Conservation (phyloP, 2,888 invertebrate genomes). For the Notodonta dromedarius region DNA sequence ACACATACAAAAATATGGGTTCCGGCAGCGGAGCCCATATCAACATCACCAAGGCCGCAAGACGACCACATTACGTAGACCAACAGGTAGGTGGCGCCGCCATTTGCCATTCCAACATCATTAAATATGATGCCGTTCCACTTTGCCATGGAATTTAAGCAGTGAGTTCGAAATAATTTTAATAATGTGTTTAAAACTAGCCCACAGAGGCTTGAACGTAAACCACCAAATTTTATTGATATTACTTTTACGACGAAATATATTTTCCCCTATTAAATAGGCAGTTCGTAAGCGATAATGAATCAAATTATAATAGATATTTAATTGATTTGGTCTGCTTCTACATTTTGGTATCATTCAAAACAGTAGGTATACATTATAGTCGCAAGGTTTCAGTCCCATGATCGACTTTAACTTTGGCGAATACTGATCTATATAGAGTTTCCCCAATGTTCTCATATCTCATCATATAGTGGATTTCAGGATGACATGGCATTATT, state of each 20-base stretch:
- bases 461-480: too few species aligned
- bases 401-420: not conserved
- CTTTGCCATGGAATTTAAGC: conserved; percentile 18
- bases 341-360: conserved; percentile 16
- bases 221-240: conserved; percentile 33
- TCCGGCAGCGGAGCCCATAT: conserved; percentile 9
- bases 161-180: conserved; percentile 27
- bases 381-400: conserved; percentile 43
- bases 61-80: conserved; percentile 23
- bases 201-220: conserved; percentile 23
- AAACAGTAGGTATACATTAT: conserved; percentile 12
- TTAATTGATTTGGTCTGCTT: conserved; percentile 6
- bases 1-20: too few species aligned
- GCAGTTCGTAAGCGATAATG: conserved; percentile 3
- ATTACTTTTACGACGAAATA: conserved; percentile 23
- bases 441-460: too few species aligned
- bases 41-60: conserved; percentile 30
- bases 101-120: conserved; percentile 26
- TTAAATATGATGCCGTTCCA: conserved; percentile 28
- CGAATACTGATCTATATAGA: too few species aligned
- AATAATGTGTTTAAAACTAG: conserved; percentile 35
- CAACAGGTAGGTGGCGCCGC: conserved; percentile 29
- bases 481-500: too few species aligned
- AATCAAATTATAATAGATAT: conserved; percentile 18
- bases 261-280: conserved; percentile 13